Base-by-base conservation (phyloP, 1,140 invertebrate genomes). In the Notospermus geniculatus region DNA sequence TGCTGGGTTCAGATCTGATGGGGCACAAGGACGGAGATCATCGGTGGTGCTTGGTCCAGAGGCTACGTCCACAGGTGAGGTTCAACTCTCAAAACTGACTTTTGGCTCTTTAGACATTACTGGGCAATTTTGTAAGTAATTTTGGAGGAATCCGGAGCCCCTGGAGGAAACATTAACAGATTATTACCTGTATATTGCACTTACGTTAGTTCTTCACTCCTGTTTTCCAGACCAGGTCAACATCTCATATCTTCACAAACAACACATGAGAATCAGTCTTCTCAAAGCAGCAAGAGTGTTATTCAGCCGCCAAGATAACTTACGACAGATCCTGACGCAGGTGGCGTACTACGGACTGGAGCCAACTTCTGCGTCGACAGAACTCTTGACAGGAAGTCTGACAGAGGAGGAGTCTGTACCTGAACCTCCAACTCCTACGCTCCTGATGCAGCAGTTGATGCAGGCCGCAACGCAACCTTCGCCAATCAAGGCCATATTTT, bases 401-500 rank as follows among this genome's bases (percentile, higher is more conserved):
- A 25, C 11, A 19, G 62, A 64, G 43, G 66, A 65, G 41, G 58
- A 62, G 5, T n/a, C 54, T 23, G 55, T 5, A 19, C 50, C 57
- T 5, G 71, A 68, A 15, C 25, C 56, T 0, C 66, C 23, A 0
- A 62, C 39, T n/a, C 29, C 28, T 1, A 54, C 60, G 23, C 81
- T 86, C 0, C 75, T 91, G 4, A 72, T 93, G 5, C 89, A 92
- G 62, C 88, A 89, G 52, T 73, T 95, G 13, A 80, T 94, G 45
- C 76, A 85, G 22, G 85, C 90, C 66, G 90, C 91, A 0, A 94
- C 89, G 0, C 91, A 93, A 65, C 92, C 94, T 0, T 93, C 92
- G 59, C 91, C 93, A 0, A 80, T 97, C 0, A 93, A 93, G 73
- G 88, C 92, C 0, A 87, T 89, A 30, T 95, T 93, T 74, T 86